Evolutionary conservation across 2,888 invertebrate genomes (phyloP).

Genomic region (Acronicta psi): DNA sequence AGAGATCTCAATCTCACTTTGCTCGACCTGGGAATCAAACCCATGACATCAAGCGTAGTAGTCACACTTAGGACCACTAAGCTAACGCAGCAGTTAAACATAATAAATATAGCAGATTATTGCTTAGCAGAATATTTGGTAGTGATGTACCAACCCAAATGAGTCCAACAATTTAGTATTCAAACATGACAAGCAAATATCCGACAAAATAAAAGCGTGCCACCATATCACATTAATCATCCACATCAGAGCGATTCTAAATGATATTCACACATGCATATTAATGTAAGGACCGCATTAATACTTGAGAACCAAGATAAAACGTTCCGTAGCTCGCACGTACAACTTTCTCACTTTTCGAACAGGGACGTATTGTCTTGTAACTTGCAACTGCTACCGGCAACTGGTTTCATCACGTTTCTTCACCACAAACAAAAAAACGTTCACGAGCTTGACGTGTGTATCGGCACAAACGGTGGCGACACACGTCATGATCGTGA

Average conservation of each 20-base stretch:
- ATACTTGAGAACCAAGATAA: slow-evolving; percentile 45
- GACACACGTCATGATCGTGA: too few relatives aligned
- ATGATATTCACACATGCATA: slow-evolving; percentile 45
- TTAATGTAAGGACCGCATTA: slow-evolving; percentile 41
- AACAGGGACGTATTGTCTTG: slow-evolving; percentile 1
- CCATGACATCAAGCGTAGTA: too few relatives aligned
- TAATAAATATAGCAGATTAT: too few relatives aligned
- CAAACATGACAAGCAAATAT: neutral
- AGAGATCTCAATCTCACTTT: too few relatives aligned
- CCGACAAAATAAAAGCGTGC: slow-evolving; percentile 16
- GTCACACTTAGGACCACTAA: too few relatives aligned
- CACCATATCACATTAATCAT: slow-evolving; percentile 37
- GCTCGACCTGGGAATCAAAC: too few relatives aligned
- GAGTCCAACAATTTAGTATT: neutral
- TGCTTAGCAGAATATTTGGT: too few relatives aligned
- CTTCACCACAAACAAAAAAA: too few relatives aligned
- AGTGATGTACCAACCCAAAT: too few relatives aligned
- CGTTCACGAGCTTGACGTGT: too few relatives aligned
- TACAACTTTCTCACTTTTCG: slow-evolving; percentile 31
- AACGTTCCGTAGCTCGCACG: slow-evolving; percentile 29
- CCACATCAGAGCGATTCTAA: slow-evolving; percentile 21
- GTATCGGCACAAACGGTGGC: too few relatives aligned
- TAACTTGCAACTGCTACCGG: slow-evolving; percentile 7
- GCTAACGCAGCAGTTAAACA: too few relatives aligned
- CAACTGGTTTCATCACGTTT: slow-evolving; percentile 29